A percentile compares a stretch with the other conserved stretches of the same genome.
phyloP scores from a whole-genome alignment of 2,797 vertebrate genomes.

The Peromyscus aztecus region DNA sequence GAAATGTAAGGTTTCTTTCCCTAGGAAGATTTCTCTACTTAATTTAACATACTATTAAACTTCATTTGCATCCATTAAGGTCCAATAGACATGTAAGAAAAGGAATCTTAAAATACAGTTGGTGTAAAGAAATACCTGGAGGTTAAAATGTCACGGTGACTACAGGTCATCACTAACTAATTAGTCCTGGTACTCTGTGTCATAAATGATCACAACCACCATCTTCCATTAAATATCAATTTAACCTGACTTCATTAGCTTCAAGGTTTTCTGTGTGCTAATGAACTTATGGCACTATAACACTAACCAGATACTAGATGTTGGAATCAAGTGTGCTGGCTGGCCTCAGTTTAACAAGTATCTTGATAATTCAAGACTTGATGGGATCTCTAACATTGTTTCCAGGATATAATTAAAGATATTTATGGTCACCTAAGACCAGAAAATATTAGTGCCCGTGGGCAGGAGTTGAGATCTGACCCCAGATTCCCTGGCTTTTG shows the following conservation, averaged over 20 bases:
- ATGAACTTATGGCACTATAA: slow-evolving; percentile 44
- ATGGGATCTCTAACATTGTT: slow-evolving; percentile 26
- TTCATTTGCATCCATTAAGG: slow-evolving; percentile 40
- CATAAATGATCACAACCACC: slow-evolving; percentile 12
- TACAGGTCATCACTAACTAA: slow-evolving; percentile 12
- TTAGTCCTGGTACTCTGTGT: slow-evolving; percentile 51
- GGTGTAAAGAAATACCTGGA: slow-evolving; percentile 47
- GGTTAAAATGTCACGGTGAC: slow-evolving; percentile 55
- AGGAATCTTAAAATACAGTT: slow-evolving; percentile 55
- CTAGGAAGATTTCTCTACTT: slow-evolving; percentile 33
- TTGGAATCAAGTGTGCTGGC: slow-evolving; percentile 1
- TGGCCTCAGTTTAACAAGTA: neutral
- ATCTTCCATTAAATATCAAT: slow-evolving; percentile 42
- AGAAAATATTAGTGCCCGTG: slow-evolving; percentile 53
- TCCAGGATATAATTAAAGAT: slow-evolving; percentile 54
- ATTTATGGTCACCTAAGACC: slow-evolving; percentile 10
- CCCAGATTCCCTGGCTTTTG: neutral
- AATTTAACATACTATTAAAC: slow-evolving; percentile 58
- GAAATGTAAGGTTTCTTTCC: slow-evolving; percentile 26
- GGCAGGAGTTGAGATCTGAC: slow-evolving; percentile 28
- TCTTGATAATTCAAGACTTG: slow-evolving; percentile 56
- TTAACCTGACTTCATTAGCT: slow-evolving; percentile 50
- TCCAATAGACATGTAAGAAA: slow-evolving; percentile 13
- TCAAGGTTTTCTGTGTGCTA: slow-evolving; percentile 45
- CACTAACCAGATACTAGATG: slow-evolving; percentile 32